These are phyloP conservation scores for Tetragnatha montana DNA, from an alignment of 2,888 invertebrate genomes.

Conservation along the genomic window DNA sequence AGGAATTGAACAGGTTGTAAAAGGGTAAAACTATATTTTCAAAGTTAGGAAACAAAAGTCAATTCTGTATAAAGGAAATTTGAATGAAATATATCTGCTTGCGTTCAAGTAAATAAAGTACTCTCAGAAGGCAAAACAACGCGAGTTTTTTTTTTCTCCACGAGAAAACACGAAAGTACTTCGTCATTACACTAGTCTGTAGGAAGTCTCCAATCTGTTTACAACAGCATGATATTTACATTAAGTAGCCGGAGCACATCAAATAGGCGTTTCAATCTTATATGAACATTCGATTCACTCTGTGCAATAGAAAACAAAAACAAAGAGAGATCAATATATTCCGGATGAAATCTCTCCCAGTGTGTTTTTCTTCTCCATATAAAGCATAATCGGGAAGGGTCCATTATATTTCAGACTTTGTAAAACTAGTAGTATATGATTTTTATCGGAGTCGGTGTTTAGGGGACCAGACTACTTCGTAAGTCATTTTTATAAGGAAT, in stretches of 20 bases:
- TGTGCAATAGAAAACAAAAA: slow-evolving; percentile 17
- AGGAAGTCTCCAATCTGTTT: background rate
- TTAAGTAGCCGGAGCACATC: background rate
- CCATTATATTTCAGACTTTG: slow-evolving; percentile 20
- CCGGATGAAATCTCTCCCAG: slow-evolving; percentile 14
- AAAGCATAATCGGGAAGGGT: slow-evolving; percentile 17
- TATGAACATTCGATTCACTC: background rate
- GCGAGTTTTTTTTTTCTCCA: no score
- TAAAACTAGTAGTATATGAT: slow-evolving; percentile 16
- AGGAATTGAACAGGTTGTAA: no score
- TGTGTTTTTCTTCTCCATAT: slow-evolving; percentile 21
- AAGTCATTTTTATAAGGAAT: slow-evolving; percentile 32
- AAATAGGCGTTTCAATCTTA: background rate
- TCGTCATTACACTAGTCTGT: slow-evolving; percentile 13
- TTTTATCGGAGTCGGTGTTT: slow-evolving; percentile 19
- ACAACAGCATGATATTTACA: slow-evolving; percentile 8
- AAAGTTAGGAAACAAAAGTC: no score
- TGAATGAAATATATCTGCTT: no score
- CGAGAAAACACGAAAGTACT: background rate
- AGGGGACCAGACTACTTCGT: slow-evolving; percentile 25
- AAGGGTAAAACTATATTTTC: no score
- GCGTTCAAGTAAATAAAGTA: no score
- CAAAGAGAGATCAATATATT: slow-evolving; percentile 36
- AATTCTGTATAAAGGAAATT: no score
- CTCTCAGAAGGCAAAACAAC: no score